These are phyloP conservation scores for Odontomachus brunneus DNA, from an alignment of 1,140 invertebrate genomes.

Conservation along the genomic window DNA sequence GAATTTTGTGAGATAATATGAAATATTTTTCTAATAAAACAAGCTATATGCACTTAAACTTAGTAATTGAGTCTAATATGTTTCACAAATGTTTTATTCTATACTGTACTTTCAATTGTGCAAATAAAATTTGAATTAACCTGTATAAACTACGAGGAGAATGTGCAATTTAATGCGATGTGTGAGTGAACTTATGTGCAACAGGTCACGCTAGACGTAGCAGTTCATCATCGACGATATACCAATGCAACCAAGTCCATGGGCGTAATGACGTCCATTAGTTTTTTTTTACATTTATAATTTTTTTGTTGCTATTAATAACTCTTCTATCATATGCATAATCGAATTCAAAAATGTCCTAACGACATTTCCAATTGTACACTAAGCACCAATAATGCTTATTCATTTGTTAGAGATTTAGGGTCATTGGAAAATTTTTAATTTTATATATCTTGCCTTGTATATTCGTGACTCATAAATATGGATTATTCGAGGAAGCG, in stretches of 20 bases:
- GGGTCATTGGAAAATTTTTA: no score
- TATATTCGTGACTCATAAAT: no score
- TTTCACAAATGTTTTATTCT: background rate
- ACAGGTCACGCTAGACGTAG: conserved; percentile 76
- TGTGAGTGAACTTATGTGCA: conserved; percentile 44
- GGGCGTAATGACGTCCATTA: conserved; percentile 80
- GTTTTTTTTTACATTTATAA: conserved; percentile 75
- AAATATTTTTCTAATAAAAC: background rate
- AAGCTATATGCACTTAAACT: background rate
- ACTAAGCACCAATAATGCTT: background rate
- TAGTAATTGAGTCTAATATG: background rate
- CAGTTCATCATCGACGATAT: conserved; percentile 78
- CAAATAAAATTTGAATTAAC: conserved; percentile 48
- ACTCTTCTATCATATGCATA: conserved; percentile 14
- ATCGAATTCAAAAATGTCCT: conserved; percentile 7
- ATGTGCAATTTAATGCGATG: conserved; percentile 74
- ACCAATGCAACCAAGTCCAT: conserved; percentile 75
- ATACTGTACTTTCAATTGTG: background rate
- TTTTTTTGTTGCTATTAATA: conserved; percentile 54
- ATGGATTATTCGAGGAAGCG: no score
- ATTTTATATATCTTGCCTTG: no score
- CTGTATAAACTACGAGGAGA: conserved; percentile 65
- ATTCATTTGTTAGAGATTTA: no score
- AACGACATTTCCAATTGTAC: conserved; percentile 16
- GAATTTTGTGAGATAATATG: background rate